Base-by-base conservation (phyloP, 2,888 invertebrate genomes). In the Noctua pronuba region DNA sequence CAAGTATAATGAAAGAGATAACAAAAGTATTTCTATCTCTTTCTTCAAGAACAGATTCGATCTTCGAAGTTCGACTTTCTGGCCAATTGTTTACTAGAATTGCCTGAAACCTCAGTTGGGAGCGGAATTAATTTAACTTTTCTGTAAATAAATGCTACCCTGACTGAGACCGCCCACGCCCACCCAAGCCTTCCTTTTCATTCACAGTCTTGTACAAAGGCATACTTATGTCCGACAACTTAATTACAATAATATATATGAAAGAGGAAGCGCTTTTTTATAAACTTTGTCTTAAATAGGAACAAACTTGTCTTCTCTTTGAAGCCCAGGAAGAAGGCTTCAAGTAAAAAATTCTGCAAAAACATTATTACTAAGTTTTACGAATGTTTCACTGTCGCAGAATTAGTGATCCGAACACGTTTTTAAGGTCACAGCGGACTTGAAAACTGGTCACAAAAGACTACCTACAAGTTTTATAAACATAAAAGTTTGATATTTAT, bases 401-500 rank as follows among this genome's bases (percentile, higher is more conserved):
- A 73, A 46, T 55, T 41, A 60, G 6, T 28, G 35, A 10, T 16
- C 11, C 52, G 18, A 46, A 46, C 28, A 46, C 11, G 16, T 75
- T 73, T 44, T 55, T 71, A 71, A 71, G 55, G 73, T 55, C 72
- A 71, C 52, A 69, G 18, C 7, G 16, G 41, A 31, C 49, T 52
- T 31, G 21, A 70, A 55, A 73, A 73, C 52, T 38, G 52, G 31
- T 52, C 24, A 52, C 52, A 52, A 24, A 52, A 52, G 24, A 44
- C 24, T 41, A 16, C 13, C 5, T 5, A 28, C n/a, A 21, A 58
- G 73, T 55, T 55, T 31, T 21, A 2, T 35, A 18, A 72, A 46
- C 7, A 18, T 52, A n/a, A n/a, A 16, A 21, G 10, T 31, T 46
- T 72, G n/a, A 24, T 21, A 4, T 38, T 18, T 16, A 1, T 28